Evolutionary conservation across 2,888 invertebrate species (phyloP).

Genomic region (Epinotia nisella): DNA sequence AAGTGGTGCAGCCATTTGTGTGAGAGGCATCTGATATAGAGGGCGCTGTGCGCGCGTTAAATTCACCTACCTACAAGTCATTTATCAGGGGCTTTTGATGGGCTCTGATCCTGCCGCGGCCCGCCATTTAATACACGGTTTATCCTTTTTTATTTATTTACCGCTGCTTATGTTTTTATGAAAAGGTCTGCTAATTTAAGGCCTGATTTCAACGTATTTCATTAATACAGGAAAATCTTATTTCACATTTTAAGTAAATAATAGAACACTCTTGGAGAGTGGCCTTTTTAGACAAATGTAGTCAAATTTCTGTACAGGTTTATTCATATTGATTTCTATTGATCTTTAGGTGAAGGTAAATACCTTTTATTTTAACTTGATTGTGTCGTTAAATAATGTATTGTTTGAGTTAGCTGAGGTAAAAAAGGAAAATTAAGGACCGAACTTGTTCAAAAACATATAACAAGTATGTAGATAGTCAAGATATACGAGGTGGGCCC

Average conservation of each 20-base stretch:
- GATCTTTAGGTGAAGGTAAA: too few species aligned
- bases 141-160: slow-evolving; percentile 47
- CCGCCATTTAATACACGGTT: slow-evolving; percentile 55
- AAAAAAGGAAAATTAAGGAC: too few species aligned
- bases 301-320: too few species aligned
- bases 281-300: too few species aligned
- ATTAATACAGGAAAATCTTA: not conserved
- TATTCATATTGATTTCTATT: too few species aligned
- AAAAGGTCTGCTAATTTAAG: slow-evolving; percentile 6
- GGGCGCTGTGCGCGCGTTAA: slow-evolving; percentile 42
- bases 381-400: too few species aligned
- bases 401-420: too few species aligned
- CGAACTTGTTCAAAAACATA: too few species aligned
- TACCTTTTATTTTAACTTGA: too few species aligned
- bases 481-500: too few species aligned
- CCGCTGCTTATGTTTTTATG: slow-evolving; percentile 25
- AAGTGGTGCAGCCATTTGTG: slow-evolving; percentile 51
- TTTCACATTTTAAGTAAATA: not conserved
- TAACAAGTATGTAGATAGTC: too few species aligned
- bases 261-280: too few species aligned
- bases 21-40: slow-evolving; percentile 44
- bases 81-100: slow-evolving; percentile 62
- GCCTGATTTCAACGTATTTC: not conserved
- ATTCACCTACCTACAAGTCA: slow-evolving; percentile 52
- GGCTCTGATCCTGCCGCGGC: slow-evolving; percentile 54